Percentiles rank a stretch among this genome's conserved stretches.
Evolutionary conservation across 2,888 invertebrate species (phyloP).

Genomic region (Cheilosia variabilis): DNA sequence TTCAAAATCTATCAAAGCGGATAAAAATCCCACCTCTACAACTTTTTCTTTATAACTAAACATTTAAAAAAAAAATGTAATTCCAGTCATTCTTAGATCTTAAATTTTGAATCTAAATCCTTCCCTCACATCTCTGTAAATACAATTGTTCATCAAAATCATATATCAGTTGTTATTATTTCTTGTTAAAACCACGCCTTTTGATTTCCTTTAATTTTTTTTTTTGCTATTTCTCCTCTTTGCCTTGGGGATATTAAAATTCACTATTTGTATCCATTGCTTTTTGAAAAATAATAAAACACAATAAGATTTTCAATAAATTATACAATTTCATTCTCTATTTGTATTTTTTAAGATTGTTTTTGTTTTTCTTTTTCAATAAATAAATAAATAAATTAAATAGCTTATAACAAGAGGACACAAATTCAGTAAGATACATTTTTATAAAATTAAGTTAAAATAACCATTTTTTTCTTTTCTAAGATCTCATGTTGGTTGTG

Average conservation of each 20-base stretch:
- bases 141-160: conserved; percentile 1
- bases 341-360: conserved; percentile 43
- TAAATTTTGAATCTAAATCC: neutral
- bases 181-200: conserved; percentile 69
- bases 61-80: no score
- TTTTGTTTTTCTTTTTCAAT: conserved; percentile 48
- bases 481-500: conserved; percentile 63
- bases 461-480: conserved; percentile 55
- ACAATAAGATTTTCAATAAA: conserved; percentile 69
- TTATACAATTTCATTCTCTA: conserved; percentile 75
- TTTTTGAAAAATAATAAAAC: conserved; percentile 75
- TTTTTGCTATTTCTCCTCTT: conserved; percentile 20
- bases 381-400: conserved; percentile 75
- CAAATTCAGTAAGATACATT: conserved; percentile 53
- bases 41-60: no score
- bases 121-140: neutral
- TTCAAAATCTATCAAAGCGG: no score
- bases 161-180: conserved; percentile 5
- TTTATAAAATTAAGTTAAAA: conserved; percentile 45
- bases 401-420: conserved; percentile 74
- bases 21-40: no score
- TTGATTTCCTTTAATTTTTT: conserved; percentile 58
- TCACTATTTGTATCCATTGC: conserved; percentile 21
- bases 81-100: no score
- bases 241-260: conserved; percentile 13